Evolutionary conservation across 1,140 invertebrate species (phyloP).

Genomic region (Orius laevigatus): DNA sequence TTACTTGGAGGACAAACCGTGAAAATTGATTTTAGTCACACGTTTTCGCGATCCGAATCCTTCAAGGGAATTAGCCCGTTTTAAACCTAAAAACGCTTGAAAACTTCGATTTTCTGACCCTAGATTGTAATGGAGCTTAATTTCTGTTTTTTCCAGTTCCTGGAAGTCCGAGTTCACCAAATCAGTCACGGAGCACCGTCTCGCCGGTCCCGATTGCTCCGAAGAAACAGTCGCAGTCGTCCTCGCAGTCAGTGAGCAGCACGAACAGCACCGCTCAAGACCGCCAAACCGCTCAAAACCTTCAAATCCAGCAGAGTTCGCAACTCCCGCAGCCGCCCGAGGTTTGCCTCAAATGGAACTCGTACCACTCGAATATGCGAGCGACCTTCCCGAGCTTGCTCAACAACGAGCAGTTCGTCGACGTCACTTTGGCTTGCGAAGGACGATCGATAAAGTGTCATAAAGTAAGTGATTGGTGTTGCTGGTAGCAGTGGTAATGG

Average conservation of each 20-base stretch:
- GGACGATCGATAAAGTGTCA: conserved; percentile 75
- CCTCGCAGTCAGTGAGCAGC: too few relatives aligned
- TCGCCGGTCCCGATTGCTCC: neutral
- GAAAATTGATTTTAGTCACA: too few relatives aligned
- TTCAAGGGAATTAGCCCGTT: too few relatives aligned
- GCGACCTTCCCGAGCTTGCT: conserved; percentile 60
- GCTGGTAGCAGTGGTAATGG: too few relatives aligned
- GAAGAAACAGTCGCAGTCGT: neutral
- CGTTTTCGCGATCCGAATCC: too few relatives aligned
- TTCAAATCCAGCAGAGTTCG: neutral
- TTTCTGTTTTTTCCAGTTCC: conserved; percentile 1
- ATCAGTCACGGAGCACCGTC: neutral
- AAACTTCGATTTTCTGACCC: too few relatives aligned
- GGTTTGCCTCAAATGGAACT: conserved; percentile 75
- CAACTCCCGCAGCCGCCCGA: conserved; percentile 11
- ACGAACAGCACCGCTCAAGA: too few relatives aligned
- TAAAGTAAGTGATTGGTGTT: conserved; percentile 54
- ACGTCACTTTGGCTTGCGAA: conserved; percentile 78
- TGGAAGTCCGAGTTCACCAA: neutral
- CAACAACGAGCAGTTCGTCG: conserved; percentile 69
- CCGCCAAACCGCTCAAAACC: neutral
- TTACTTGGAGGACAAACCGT: too few relatives aligned
- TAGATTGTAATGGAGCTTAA: too few relatives aligned
- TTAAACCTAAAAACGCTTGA: too few relatives aligned
- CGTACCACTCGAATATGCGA: conserved; percentile 69